A percentile compares a stretch with the other conserved stretches of the same genome.
Evolutionary conservation across 2,888 invertebrate genomes (phyloP).

Genomic region (Phyllotreta cruciferae): DNA sequence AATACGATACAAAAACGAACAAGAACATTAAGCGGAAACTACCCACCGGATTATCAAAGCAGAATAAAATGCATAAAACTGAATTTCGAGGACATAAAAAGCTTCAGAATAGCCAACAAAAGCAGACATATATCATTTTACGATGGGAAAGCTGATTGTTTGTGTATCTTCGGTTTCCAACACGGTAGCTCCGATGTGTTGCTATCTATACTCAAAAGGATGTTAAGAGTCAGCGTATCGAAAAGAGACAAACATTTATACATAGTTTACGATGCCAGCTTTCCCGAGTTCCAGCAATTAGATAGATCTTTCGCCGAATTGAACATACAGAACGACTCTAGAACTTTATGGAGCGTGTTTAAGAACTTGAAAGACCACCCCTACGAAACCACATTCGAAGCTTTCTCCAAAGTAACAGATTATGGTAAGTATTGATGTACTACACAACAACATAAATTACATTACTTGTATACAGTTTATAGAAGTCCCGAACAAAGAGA

Average conservation of each 20-base stretch:
- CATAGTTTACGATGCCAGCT: conserved; percentile 74
- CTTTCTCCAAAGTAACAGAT: conserved; percentile 86
- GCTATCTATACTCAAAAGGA: conserved; percentile 68
- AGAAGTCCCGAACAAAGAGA: conserved; percentile 69
- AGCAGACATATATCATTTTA: conserved; percentile 65
- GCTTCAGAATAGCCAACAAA: conserved; percentile 64
- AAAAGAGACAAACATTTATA: conserved; percentile 75
- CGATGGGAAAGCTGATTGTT: conserved; percentile 74
- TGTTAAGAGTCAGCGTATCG: conserved; percentile 71
- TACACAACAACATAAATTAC: neutral
- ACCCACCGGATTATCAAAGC: conserved; percentile 57
- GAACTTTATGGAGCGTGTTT: conserved; percentile 71
- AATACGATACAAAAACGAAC: conserved; percentile 74
- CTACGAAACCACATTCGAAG: conserved; percentile 82
- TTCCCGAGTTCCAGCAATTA: conserved; percentile 71
- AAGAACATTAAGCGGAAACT: conserved; percentile 67
- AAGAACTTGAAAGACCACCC: conserved; percentile 72
- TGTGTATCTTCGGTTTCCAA: conserved; percentile 86
- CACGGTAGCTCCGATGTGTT: conserved; percentile 85
- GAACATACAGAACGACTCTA: conserved; percentile 78
- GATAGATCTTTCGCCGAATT: conserved; percentile 88
- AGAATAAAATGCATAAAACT: conserved; percentile 64
- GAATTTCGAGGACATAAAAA: conserved; percentile 69
- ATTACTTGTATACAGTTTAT: conserved; percentile 61
- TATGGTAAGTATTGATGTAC: conserved; percentile 64